Evolutionary conservation across 1,140 invertebrate genomes (phyloP).

Genomic region (Medauroidea extradentata): DNA sequence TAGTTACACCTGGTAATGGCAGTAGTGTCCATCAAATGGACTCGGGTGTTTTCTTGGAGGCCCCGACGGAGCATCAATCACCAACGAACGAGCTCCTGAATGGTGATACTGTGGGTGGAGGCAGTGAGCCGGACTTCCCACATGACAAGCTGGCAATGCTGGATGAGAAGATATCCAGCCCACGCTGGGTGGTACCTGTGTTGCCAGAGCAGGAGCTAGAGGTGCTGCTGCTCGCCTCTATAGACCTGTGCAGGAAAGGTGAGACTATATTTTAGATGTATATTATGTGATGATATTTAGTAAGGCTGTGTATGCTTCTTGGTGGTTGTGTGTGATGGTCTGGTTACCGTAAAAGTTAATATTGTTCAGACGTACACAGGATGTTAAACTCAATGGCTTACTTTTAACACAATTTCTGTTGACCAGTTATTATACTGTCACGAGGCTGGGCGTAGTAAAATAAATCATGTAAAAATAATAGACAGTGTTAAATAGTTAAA

Average conservation of each 20-base stretch:
- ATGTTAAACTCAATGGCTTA: too few species aligned
- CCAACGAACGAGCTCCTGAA: not conserved
- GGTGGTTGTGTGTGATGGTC: too few species aligned
- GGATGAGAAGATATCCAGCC: slow-evolving; percentile 92
- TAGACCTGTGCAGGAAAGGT: slow-evolving; percentile 78
- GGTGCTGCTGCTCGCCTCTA: slow-evolving; percentile 82
- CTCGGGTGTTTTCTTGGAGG: not conserved
- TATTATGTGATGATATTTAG: too few species aligned
- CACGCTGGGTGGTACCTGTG: slow-evolving; percentile 95
- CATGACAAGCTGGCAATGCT: slow-evolving; percentile 76
- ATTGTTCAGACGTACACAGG: too few species aligned
- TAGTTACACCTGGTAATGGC: not conserved
- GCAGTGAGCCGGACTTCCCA: slow-evolving; percentile 71
- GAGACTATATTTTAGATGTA: too few species aligned
- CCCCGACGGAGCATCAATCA: not conserved
- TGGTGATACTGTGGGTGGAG: not conserved
- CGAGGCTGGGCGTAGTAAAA: too few species aligned
- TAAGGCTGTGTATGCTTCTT: too few species aligned
- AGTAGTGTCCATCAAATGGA: not conserved
- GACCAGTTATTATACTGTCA: too few species aligned
- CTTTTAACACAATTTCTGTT: too few species aligned
- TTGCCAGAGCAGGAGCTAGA: slow-evolving; percentile 94
- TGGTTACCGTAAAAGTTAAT: too few species aligned
- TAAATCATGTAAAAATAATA: too few species aligned
- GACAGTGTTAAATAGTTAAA: too few species aligned